phyloP scores from a whole-genome alignment of 2,113 vertebrate species.

The Sula dactylatra region DNA sequence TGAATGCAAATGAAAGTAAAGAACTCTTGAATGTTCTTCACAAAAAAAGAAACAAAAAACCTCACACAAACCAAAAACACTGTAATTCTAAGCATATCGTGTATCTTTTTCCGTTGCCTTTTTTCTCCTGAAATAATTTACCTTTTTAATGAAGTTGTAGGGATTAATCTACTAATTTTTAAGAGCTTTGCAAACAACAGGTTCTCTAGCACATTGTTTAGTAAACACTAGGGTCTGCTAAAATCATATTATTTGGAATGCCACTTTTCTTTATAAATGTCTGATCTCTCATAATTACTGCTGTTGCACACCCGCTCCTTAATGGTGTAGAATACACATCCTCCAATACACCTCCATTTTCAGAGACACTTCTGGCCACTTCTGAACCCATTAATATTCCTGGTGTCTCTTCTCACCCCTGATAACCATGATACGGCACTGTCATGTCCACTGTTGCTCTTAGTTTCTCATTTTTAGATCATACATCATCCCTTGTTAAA shows the following conservation, averaged over 20 bases:
- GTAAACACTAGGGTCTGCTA: not conserved
- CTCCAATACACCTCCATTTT: not conserved
- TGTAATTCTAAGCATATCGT: not conserved
- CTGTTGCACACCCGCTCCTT: not conserved
- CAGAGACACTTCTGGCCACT: not conserved
- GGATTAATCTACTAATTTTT: not conserved
- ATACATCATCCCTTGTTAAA: not conserved
- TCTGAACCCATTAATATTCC: not conserved
- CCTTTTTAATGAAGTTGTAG: not conserved
- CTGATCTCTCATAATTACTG: not conserved
- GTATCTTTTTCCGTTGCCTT: not conserved
- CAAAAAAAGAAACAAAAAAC: not conserved
- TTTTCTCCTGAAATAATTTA: not conserved
- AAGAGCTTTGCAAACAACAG: not conserved
- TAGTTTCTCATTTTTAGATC: not conserved
- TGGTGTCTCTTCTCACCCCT: not conserved
- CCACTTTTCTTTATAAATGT: not conserved
- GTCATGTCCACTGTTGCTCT: not conserved
- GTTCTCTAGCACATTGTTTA: not conserved
- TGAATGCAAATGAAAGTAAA: not conserved
- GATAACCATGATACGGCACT: not conserved
- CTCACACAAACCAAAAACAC: not conserved
- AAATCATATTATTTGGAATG: not conserved
- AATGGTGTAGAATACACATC: not conserved
- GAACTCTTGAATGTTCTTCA: not conserved